Percentiles rank a stretch among this genome's conserved stretches.
These are phyloP conservation scores for Druon quercuslanigerum DNA, from an alignment of 1,140 invertebrate species.

Conservation along the genomic window DNA sequence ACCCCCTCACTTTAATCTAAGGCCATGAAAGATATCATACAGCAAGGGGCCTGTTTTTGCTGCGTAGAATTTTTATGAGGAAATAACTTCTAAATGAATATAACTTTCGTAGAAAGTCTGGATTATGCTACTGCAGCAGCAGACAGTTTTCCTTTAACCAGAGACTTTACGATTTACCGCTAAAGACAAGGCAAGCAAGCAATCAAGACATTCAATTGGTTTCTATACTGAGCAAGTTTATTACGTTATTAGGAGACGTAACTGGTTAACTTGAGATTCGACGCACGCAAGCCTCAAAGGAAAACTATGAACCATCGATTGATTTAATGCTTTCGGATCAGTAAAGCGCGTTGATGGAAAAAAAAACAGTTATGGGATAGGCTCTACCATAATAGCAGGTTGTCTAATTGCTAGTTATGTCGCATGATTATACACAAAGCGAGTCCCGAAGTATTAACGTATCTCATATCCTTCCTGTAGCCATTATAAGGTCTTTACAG, in stretches of 20 bases:
- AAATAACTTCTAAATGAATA: slow-evolving; percentile 26
- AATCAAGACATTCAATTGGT: slow-evolving; percentile 28
- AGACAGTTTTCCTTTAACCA: not conserved
- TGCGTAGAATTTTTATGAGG: not conserved
- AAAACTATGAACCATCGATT: slow-evolving; percentile 11
- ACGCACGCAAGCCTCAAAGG: not conserved
- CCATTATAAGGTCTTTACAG: no score
- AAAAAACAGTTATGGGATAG: not conserved
- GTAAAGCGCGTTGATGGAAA: slow-evolving; percentile 18
- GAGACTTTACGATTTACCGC: slow-evolving; percentile 20
- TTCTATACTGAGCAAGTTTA: slow-evolving; percentile 25
- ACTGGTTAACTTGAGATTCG: slow-evolving; percentile 24
- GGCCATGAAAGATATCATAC: not conserved
- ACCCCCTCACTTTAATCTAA: no score
- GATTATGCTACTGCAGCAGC: slow-evolving; percentile 21
- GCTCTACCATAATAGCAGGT: not conserved
- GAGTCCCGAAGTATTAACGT: not conserved
- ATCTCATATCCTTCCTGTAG: not conserved
- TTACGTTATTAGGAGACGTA: slow-evolving; percentile 30
- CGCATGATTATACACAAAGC: not conserved
- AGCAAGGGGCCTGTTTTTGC: not conserved
- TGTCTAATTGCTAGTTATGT: slow-evolving; percentile 4
- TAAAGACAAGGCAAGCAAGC: slow-evolving; percentile 29
- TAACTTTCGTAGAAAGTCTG: slow-evolving; percentile 30
- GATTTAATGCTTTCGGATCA: not conserved